Percentiles rank a stretch among this genome's conserved stretches.
Evolutionary conservation across 1,140 invertebrate genomes (phyloP).

Genomic region (Sinella curviseta): DNA sequence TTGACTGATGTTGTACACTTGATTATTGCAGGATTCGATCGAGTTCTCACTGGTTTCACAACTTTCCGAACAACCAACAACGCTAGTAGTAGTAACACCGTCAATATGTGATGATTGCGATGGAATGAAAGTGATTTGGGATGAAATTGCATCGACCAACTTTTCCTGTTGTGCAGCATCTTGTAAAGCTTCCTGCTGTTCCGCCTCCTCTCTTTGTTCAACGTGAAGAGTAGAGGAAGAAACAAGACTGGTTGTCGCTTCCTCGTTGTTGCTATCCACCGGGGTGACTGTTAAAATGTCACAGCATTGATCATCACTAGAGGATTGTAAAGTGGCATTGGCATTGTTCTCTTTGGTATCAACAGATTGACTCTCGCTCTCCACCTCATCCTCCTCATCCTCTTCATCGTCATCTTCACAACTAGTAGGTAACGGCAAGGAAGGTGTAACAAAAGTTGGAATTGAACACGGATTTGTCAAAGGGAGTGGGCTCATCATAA

Average conservation of each 20-base stretch:
- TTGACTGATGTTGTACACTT: background rate
- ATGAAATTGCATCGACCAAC: background rate
- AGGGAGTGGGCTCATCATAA: constrained; percentile 26
- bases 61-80: background rate
- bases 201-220: background rate
- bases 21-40: background rate
- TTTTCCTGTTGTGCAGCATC: background rate
- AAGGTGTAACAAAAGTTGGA: background rate
- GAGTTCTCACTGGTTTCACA: background rate
- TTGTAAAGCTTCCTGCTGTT: background rate
- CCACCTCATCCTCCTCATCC: constrained; percentile 9
- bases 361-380: constrained; percentile 23
- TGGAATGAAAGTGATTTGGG: constrained; percentile 4
- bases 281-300: constrained; percentile 6
- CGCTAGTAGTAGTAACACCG: background rate
- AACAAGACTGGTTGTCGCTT: background rate
- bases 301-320: background rate
- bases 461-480: constrained; percentile 4
- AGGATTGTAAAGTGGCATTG: background rate
- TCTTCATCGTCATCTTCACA: background rate
- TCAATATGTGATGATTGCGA: background rate
- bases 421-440: background rate
- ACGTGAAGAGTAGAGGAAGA: background rate
- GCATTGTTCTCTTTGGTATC: constrained; percentile 45
- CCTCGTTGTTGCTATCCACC: background rate